Base-by-base conservation (phyloP, 2,113 vertebrate genomes). In the Nyctereutes procyonoides region DNA sequence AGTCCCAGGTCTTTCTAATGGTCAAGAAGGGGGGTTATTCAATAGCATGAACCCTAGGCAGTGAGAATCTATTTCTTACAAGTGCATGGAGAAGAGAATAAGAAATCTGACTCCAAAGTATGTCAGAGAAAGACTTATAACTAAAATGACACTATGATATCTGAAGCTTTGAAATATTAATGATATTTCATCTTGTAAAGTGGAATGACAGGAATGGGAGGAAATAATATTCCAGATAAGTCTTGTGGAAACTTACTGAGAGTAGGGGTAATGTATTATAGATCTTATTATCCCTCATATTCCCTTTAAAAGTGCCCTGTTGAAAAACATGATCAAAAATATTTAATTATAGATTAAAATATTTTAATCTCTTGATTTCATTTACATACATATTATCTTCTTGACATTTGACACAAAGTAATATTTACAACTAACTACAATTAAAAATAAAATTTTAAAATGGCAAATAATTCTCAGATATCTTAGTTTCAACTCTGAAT, bases 141-240 rank as follows among this genome's bases (percentile, higher is more conserved):
- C 30, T 69, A 82, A 82, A 82, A 71, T 97, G 28, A 86, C 35
- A 90, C 28, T n/a, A 35, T 86, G 35, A 82, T 53, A 86, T 56
- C 82, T 77, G 38, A 65, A 12, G 20, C 15, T 86, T 94, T 81
- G 51, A 86, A 86, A 74, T 81, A 93, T 60, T 89, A 79, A 79
- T 22, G 16, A 51, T 92, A 92, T 92, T 88, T 89, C n/a, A 84
- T 24, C 17, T 43, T 88, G 55, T 89, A 10, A 56, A 84, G 12
- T 77, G 53, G 76, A 92, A 83, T 84, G n/a, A 32, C 6, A 24
- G 13, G 43, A 77, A 95, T 26, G 14, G 4, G 55, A 88, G 5
- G 30, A 62, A 43, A 76, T 22, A 12, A 3, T 51, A 71, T 56
- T 84, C 5, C 32, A 84, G 53, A 4, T 20, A 88, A 88, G 4